A percentile compares a stretch with the other conserved stretches of the same genome.
Conservation (phyloP, 2,113 vertebrate species). For the Cathartes aura region DNA sequence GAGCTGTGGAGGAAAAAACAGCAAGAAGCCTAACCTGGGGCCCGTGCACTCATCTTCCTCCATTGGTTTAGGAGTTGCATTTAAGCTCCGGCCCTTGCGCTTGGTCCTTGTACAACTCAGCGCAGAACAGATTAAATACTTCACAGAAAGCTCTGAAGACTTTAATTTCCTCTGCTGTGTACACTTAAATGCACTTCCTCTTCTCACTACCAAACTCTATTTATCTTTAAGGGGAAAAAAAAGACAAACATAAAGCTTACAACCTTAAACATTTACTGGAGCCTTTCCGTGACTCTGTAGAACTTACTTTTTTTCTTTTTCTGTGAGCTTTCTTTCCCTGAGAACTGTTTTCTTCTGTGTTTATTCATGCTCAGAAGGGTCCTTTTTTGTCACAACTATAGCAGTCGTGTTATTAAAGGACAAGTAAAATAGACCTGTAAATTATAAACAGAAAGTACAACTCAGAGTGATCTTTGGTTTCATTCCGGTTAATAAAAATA, state of each 20-base stretch:
- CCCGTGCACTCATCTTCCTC: rapidly evolving
- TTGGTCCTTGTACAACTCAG: not conserved
- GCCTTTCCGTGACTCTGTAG: not conserved
- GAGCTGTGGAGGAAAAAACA: not conserved
- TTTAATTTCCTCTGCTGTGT: not conserved
- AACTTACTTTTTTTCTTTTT: not conserved
- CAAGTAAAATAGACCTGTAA: not conserved
- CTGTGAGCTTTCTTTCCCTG: not conserved
- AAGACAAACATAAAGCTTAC: not conserved
- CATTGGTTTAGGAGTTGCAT: not conserved
- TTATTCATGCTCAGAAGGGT: not conserved
- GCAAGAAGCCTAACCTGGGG: not conserved
- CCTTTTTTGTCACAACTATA: not conserved
- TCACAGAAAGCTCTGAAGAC: not conserved
- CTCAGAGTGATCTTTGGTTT: conserved; percentile 10
- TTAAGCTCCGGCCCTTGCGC: not conserved
- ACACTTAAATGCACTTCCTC: not conserved
- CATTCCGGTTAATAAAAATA: conserved; percentile 8
- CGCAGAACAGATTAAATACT: not conserved
- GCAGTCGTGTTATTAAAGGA: not conserved
- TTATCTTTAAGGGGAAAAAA: not conserved
- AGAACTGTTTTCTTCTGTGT: not conserved
- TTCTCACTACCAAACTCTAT: not conserved
- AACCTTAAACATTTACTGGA: not conserved
- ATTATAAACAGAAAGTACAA: not conserved